Percentiles rank a stretch among this genome's conserved stretches.
Evolutionary conservation across 2,888 invertebrate species (phyloP).

Genomic region (Cybosia mesomella): DNA sequence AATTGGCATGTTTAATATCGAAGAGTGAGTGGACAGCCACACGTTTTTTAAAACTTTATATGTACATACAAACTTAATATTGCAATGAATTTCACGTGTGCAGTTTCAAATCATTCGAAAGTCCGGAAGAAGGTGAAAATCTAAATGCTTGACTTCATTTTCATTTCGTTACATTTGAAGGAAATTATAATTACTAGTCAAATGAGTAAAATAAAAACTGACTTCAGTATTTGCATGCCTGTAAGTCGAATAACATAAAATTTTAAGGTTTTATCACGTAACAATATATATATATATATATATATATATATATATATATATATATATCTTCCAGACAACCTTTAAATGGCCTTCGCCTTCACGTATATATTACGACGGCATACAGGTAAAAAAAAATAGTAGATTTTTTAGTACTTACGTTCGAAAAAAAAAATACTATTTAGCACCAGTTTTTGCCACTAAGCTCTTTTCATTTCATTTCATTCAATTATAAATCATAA

Average conservation of each 20-base stretch:
- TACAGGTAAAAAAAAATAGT: not conserved
- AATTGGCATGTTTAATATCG: not conserved
- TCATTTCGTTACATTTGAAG: not conserved
- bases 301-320: too few relatives aligned
- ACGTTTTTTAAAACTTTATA: not conserved
- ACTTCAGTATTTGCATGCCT: not conserved
- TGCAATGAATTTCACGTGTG: too few relatives aligned
- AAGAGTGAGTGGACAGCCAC: not conserved
- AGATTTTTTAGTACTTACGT: not conserved
- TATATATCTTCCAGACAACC: not conserved
- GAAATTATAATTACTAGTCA: not conserved
- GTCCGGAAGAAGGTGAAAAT: too few relatives aligned
- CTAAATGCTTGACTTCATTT: too few relatives aligned
- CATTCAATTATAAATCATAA: constrained; percentile 24
- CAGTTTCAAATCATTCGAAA: too few relatives aligned
- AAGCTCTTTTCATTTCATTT: not conserved
- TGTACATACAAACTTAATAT: too few relatives aligned
- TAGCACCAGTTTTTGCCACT: too few relatives aligned
- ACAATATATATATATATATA: too few relatives aligned
- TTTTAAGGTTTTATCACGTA: constrained; percentile 1
- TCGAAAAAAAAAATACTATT: not conserved
- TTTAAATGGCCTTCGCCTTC: constrained; percentile 1
- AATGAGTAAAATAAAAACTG: not conserved
- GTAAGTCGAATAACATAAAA: not conserved
- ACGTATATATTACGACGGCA: constrained; percentile 12